Percentiles rank a stretch among this genome's conserved stretches.
Conservation (phyloP, 2,797 vertebrate genomes). For the Hylomyscus alleni region DNA sequence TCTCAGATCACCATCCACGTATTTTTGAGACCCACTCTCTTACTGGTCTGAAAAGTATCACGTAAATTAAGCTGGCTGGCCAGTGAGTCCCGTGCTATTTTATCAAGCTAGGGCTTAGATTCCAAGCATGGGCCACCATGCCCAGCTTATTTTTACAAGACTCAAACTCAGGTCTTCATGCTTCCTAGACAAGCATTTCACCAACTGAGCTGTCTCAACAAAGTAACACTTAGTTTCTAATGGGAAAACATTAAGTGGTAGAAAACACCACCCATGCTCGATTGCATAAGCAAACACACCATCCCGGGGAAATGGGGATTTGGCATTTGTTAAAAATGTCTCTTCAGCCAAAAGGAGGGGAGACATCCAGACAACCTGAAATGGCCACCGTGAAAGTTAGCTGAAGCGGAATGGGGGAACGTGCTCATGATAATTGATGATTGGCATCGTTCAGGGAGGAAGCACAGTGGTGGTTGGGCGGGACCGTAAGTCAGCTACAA, state of each 20-base stretch:
- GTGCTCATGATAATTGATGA: neutral
- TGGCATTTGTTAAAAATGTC: neutral
- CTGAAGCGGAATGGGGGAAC: neutral
- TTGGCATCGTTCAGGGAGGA: neutral
- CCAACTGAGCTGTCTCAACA: neutral
- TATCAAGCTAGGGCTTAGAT: neutral
- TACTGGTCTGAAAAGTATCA: neutral
- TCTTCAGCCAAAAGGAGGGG: neutral
- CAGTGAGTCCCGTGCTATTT: neutral
- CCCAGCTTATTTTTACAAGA: neutral
- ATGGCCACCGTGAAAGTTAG: neutral
- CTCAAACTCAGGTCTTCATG: no score
- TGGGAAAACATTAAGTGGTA: neutral
- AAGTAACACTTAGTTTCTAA: neutral
- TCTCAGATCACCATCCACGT: neutral
- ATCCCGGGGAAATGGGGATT: neutral
- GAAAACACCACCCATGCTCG: accelerated
- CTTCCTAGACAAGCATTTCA: neutral
- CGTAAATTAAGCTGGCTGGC: neutral
- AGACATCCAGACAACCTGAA: neutral
- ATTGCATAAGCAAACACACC: neutral
- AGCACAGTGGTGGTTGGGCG: accelerated
- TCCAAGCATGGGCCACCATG: neutral
- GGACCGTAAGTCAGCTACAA: neutral
- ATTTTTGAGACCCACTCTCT: neutral